Percentiles rank a stretch among this genome's conserved stretches.
These are phyloP conservation scores for Athripsodes cinereus DNA, from an alignment of 2,888 invertebrate species.

Conservation along the genomic window DNA sequence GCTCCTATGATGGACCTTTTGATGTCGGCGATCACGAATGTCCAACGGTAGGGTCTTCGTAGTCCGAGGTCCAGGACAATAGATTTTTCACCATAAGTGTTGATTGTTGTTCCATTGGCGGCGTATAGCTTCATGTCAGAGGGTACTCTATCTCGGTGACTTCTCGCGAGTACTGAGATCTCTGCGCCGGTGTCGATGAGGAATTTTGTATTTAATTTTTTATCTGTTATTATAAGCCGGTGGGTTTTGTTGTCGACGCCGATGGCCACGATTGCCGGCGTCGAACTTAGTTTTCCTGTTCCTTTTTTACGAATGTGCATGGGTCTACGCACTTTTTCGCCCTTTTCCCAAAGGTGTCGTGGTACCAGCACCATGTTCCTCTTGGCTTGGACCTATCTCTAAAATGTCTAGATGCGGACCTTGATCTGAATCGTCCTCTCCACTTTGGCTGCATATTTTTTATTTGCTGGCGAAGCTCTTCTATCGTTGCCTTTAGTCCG, in stretches of 20 bases:
- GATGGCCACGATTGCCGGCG: background rate
- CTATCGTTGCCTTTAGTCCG: background rate
- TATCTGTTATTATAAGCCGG: background rate
- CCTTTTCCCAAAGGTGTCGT: background rate
- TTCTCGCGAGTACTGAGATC: background rate
- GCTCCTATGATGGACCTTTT: conserved; percentile 8
- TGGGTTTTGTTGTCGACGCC: background rate
- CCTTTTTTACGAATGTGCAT: background rate
- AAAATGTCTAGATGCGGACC: background rate
- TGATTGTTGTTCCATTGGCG: conserved; percentile 2
- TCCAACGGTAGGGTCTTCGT: conserved; percentile 6
- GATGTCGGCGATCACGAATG: conserved; percentile 9
- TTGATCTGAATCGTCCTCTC: background rate
- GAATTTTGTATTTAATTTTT: background rate
- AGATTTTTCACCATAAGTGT: conserved; percentile 5
- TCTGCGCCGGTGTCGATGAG: conserved; percentile 2
- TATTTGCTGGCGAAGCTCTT: background rate
- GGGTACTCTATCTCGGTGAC: too few species aligned
- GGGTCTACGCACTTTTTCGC: background rate
- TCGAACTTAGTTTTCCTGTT: background rate
- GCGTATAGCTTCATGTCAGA: conserved; percentile 1
- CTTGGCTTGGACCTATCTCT: background rate
- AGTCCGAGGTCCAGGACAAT: conserved; percentile 4
- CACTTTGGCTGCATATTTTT: background rate
- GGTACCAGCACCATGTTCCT: background rate